phyloP scores from a whole-genome alignment of 2,113 vertebrate species.

The Noctilio leporinus region DNA sequence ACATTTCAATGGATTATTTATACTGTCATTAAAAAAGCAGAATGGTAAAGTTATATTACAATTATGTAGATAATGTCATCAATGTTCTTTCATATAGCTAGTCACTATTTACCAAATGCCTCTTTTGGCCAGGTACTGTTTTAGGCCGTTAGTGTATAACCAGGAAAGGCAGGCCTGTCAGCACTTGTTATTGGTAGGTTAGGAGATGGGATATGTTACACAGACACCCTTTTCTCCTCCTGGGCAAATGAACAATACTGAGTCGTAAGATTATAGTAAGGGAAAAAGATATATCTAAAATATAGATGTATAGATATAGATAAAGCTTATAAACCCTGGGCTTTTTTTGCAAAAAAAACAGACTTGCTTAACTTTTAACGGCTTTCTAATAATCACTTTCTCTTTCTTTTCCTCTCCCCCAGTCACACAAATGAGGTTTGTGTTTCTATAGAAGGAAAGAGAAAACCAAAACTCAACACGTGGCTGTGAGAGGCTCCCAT shows the following conservation, averaged over 20 bases:
- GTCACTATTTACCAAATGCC: background rate
- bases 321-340: background rate
- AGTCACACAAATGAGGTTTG: background rate
- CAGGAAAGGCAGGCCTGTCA: background rate
- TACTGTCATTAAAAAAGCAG: background rate
- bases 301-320: background rate
- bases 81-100: background rate
- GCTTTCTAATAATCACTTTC: background rate
- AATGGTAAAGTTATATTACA: background rate
- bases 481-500: background rate
- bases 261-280: background rate
- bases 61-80: background rate
- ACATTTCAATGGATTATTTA: background rate
- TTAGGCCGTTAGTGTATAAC: background rate
- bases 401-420: background rate
- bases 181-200: background rate
- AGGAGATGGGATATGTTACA: too few species aligned
- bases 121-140: background rate
- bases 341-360: slow-evolving; percentile 7
- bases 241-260: background rate
- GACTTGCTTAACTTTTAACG: background rate
- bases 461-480: background rate
- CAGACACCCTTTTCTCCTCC: too few species aligned
- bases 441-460: background rate
- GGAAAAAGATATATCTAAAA: background rate